Evolutionary conservation across 2,113 vertebrate species (phyloP).

Genomic region (Sander lucioperca): DNA sequence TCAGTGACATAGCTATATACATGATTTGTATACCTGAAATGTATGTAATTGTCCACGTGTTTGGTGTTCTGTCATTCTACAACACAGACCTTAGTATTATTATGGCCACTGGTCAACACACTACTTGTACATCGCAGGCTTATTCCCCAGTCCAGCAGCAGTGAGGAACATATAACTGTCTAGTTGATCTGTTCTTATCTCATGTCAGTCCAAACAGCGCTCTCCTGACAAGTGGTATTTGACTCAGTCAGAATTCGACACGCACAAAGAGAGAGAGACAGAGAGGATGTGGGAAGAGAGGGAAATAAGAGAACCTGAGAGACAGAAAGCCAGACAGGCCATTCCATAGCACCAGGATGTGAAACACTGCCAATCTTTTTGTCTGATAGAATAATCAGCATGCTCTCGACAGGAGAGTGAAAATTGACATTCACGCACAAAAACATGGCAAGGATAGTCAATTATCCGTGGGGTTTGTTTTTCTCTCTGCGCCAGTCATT

Average conservation of each 20-base stretch:
- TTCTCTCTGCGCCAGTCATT: slow-evolving; percentile 67
- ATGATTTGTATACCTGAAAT: not conserved
- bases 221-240: slow-evolving; percentile 81
- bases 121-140: slow-evolving; percentile 41
- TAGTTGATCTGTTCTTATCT: slow-evolving; percentile 78
- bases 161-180: slow-evolving; percentile 66
- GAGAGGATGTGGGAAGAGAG: slow-evolving; percentile 50
- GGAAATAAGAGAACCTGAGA: slow-evolving; percentile 48
- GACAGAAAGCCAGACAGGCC: slow-evolving; percentile 65
- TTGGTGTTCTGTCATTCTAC: not conserved
- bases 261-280: slow-evolving; percentile 43
- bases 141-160: slow-evolving; percentile 46
- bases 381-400: slow-evolving; percentile 81
- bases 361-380: slow-evolving; percentile 74
- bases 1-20: not conserved
- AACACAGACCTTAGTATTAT: slow-evolving; percentile 38
- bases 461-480: slow-evolving; percentile 79
- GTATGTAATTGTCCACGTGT: slow-evolving; percentile 7
- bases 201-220: slow-evolving; percentile 77
- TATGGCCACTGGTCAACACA: slow-evolving; percentile 8
- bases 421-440: slow-evolving; percentile 79
- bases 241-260: slow-evolving; percentile 75
- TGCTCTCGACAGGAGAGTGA: slow-evolving; percentile 74
- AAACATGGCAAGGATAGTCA: slow-evolving; percentile 76
- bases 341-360: slow-evolving; percentile 66